Base-by-base conservation (phyloP, 2,888 invertebrate species). In the Coecobrya sp. region DNA sequence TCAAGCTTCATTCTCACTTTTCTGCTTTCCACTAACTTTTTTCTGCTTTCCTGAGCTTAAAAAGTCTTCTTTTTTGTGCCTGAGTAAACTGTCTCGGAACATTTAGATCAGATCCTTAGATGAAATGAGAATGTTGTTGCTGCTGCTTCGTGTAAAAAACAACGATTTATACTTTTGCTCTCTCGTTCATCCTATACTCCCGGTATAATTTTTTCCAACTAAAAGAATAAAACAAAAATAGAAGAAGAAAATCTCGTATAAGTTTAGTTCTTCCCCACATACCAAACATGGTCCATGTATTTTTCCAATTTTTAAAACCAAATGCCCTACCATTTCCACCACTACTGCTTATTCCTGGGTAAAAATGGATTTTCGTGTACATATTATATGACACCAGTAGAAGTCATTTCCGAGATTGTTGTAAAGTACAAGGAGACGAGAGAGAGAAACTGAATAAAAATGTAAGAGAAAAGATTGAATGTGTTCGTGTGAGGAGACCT, bases 71-170 rank as follows among this genome's bases (percentile, higher is more conserved):
- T 62, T 91, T 79, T 86, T 86, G 86, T 91, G 91, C 91, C 82
- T 86, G 91, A 91, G 86, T 86, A 86, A 86, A 76, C 88, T 88
- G 88, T 92, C 92, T 36, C 76, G 89, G 81, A 87, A 93, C 93
- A 93, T 94, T 92, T 93, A 94, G 93, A 94, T 94, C 89, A 89
- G 87, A 91, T 88, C 88, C 89, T 70, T 27, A 93, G 92, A 93
- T 93, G 93, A 92, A 92, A 94, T 93, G 93, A 92, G 92, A 55
- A 81, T 76, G 76, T 76, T 62, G 55, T 89, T 73, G 19, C 36
- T 73, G 19, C 36, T 62, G 13, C 84, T 36, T 65, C 45, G 42
- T 84, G 65, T 22, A 16, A 84, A 65, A 25, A 13, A 65, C 62
- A 19, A 36, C 45, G 55, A 55, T 36, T 16, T 79, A 27, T 11